Base-by-base conservation (phyloP, 1,140 invertebrate species). In the Orussus abietinus region DNA sequence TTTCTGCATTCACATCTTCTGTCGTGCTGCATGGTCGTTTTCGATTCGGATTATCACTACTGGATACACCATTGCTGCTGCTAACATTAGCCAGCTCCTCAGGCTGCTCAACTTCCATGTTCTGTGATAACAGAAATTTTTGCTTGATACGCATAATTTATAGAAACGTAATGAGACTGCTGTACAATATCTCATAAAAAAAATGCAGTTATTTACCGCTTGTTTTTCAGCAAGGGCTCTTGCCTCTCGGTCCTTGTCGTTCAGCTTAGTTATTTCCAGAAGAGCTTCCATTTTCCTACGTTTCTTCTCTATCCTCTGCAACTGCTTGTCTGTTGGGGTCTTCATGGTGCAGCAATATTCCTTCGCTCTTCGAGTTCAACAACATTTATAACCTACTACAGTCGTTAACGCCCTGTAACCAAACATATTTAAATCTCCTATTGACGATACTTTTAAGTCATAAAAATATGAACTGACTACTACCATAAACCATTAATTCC, bases 211-310 rank as follows among this genome's bases (percentile, higher is more conserved):
- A 52, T 37, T 50, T 19, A 47, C 51, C 11, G 42, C 28, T 19
- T 59, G 48, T 33, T 60, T 55, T 5, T 41, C 15, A 38, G 29
- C 35, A 25, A 55, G 17, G 1, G 38, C 36, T 45, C 51, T 64
- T 5, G 42, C 32, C 47, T 55, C 48, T 48, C 54, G 62, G 44
- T 82, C 80, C 32, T 72, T 69, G 43, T 82, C 79, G 56, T 83
- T 83, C 18, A 82, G 62, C 59, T 77, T 75, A 20, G 77, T 69
- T 28, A 83, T 64, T 59, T 80, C 76, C 10, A 80, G 69, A 48
- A 81, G 67, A 3, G 81, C 81, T 12, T 74, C 69, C 51, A 81
- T 69, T 69, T 82, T 83, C 59, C 79, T 79, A 47, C 76, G 76
- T 48, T 82, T 83, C 37, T 77, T 82, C 49, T 82, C 78, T 42